Conservation (phyloP, 2,888 invertebrate genomes). For the Agriopis aurantiaria region DNA sequence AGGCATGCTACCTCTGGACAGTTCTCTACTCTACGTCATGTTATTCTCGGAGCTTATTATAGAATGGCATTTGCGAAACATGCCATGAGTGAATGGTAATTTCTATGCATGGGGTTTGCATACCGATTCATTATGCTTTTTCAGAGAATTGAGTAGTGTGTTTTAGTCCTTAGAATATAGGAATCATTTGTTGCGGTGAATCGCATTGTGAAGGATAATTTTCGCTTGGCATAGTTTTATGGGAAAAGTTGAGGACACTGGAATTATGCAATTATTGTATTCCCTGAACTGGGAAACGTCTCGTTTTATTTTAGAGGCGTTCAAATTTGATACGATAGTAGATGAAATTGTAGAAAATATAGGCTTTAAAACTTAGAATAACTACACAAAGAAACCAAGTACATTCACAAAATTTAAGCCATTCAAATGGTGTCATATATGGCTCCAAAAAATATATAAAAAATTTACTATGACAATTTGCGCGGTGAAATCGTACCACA, state of each 20-base stretch:
- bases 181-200: slow-evolving; percentile 48
- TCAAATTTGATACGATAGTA: neutral
- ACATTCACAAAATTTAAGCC: too few relatives aligned
- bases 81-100: slow-evolving; percentile 49
- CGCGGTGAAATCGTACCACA: too few relatives aligned
- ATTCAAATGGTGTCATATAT: too few relatives aligned
- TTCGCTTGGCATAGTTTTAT: slow-evolving; percentile 36
- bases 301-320: slow-evolving; percentile 4
- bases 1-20: slow-evolving; percentile 53
- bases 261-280: slow-evolving; percentile 21
- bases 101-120: slow-evolving; percentile 64
- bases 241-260: slow-evolving; percentile 21
- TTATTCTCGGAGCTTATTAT: slow-evolving; percentile 57
- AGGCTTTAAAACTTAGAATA: too few relatives aligned
- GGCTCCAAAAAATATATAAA: too few relatives aligned
- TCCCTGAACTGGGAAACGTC: slow-evolving; percentile 11
- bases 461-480: too few relatives aligned
- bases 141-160: slow-evolving; percentile 56
- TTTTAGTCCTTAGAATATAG: slow-evolving; percentile 62
- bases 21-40: slow-evolving; percentile 59
- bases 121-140: slow-evolving; percentile 55
- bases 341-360: neutral
- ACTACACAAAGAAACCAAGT: too few relatives aligned
- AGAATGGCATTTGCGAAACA: slow-evolving; percentile 56
- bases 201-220: slow-evolving; percentile 63